Base-by-base conservation (phyloP, 2,888 invertebrate genomes). In the Sinopyrophorus schimmeli region DNA sequence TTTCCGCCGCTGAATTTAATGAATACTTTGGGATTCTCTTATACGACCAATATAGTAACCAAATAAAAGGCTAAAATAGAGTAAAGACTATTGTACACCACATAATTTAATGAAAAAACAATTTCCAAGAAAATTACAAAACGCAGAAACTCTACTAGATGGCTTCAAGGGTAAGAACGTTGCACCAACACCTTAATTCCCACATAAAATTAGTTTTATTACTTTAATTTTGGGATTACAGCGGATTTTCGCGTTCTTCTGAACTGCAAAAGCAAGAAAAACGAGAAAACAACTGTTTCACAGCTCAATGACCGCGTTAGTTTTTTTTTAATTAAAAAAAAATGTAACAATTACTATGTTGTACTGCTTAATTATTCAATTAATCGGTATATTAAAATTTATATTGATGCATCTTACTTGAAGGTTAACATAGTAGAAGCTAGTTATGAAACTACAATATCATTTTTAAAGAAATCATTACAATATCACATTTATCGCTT, bases 141-240 rank as follows among this genome's bases (percentile, higher is more conserved):
- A 9, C 20, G 28, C 12, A 17, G 10, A n/a, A 10, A 31, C 30
- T 15, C 21, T 11, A 9, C 21, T 21, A 34, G 10, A 34, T 21
- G 34, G 21, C 21, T n/a, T n/a, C n/a, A n/a, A n/a, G n/a, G 21
- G 34, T 14, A 16, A 24, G 23, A 9, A 9, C 21, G 54, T 37
- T 48, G 54, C 53, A 47, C 47, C 46, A 31, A 34, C 43, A 49
- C 35, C 54, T 53, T 37, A 49, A 53, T 47, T 46, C 49, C 24
- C 39, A 48, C 60, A 52, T 60, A 59, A 60, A 61, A 58, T 59
- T 59, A 58, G 57, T 59, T 61, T 61, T 61, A 61, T 59, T 54
- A 50, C 61, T 61, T 59, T 59, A 61, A 61, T 58, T 58, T 56
- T 39, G 43, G 56, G 54, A 58, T 55, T 54, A 58, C 51, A 42